Base-by-base conservation (phyloP, 1,140 invertebrate species). In the Drosophila jambulina region DNA sequence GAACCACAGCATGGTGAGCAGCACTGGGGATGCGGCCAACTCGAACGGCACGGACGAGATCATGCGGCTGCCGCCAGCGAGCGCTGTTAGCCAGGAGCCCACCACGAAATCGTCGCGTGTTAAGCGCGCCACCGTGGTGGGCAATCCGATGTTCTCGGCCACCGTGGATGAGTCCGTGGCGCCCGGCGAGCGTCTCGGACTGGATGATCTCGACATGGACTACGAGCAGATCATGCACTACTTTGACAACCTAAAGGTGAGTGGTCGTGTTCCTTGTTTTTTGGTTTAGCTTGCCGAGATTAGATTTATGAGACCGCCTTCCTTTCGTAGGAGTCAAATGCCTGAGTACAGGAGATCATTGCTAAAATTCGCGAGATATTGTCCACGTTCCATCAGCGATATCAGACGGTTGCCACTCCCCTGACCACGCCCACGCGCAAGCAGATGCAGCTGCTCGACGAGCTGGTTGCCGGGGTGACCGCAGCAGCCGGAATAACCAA, bases 171-270 rank as follows among this genome's bases (percentile, higher is more conserved):
- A 87, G 54, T 82, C 92, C 32, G 88, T 83, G 77, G 76, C 80
- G 64, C 91, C 82, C 10, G 80, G 93, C 64, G 95, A 95, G 62
- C 93, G 95, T 54, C 94, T 96, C 29, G 95, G 95, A 48, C 93
- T 97, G 63, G 96, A 97, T 93, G 96, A 97, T 93, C 94, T 97
- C 68, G 97, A 97, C 81, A 98, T 99, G 97, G 97, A 99, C 93
- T 99, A 99, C 93, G 97, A 99, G 91, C 97, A 99, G 94, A 97
- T 99, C 91, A 98, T 98, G 97, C 96, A 98, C 90, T 98, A 99
- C 94, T 99, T 99, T 95, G 97, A 98, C 93, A 99, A 98, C 94
- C 94, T 99, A 84, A 99, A 99, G 95, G 98, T 95, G 94, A 96
- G 23, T 25, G 3, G 21, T 25, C 7, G 38, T 13, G 93, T 32